Evolutionary conservation across 2,797 vertebrate species (phyloP).

Genomic region (Choloepus didactylus): DNA sequence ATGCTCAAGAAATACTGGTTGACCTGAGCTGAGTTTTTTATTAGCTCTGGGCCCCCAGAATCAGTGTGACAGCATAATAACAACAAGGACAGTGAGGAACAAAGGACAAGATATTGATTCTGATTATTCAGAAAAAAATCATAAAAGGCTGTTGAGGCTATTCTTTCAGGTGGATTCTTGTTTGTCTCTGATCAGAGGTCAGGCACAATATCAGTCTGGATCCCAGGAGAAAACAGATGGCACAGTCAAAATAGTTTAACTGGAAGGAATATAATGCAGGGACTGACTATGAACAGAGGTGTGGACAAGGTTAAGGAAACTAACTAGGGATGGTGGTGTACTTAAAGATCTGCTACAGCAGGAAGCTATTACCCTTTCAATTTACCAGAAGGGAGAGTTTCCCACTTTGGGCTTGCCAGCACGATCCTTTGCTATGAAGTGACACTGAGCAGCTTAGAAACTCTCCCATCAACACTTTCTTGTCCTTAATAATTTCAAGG

Average conservation of each 20-base stretch:
- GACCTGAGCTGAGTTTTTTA: neutral
- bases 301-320: neutral
- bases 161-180: neutral
- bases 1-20: conserved; percentile 15
- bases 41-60: neutral
- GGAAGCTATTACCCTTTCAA: neutral
- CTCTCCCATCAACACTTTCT: conserved; percentile 3
- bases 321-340: neutral
- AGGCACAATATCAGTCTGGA: neutral
- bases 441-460: neutral
- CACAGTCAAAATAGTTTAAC: neutral
- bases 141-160: neutral
- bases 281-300: neutral
- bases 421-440: neutral
- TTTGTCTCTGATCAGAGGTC: neutral
- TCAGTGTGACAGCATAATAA: neutral
- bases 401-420: neutral
- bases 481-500: conserved; percentile 41
- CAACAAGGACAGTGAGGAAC: neutral
- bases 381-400: neutral
- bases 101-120: neutral
- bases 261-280: neutral
- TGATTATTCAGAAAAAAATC: neutral
- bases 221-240: neutral
- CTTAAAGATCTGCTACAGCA: neutral